Percentiles rank a stretch among this genome's conserved stretches.
These are phyloP conservation scores for Steinernema scapterisci DNA, from an alignment of 2,888 invertebrate species.

Conservation along the genomic window DNA sequence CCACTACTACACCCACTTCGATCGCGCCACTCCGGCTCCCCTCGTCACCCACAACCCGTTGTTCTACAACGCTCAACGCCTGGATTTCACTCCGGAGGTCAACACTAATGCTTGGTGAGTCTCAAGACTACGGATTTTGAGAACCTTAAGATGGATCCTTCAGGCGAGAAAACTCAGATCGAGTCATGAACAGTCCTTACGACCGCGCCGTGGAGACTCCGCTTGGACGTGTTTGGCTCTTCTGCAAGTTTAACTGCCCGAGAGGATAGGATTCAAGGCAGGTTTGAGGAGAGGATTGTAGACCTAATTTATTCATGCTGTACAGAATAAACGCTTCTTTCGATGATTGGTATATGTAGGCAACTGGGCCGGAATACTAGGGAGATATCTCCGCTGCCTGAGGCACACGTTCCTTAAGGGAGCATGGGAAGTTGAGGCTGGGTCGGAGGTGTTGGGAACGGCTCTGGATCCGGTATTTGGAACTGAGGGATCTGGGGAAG, in stretches of 20 bases:
- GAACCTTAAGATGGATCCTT: not conserved
- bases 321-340: too few species aligned
- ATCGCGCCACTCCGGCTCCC: constrained; percentile 5
- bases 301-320: not conserved
- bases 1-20: constrained; percentile 8
- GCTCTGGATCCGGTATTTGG: not conserved
- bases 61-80: constrained; percentile 21
- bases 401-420: not conserved
- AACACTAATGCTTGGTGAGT: constrained; percentile 3
- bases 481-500: not conserved
- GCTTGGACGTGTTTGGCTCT: constrained; percentile 4
- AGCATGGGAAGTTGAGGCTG: not conserved
- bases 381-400: constrained; percentile 2
- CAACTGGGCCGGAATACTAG: too few species aligned
- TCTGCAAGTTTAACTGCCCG: constrained; percentile 16
- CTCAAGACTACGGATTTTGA: too few species aligned
- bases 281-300: not conserved
- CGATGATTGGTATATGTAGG: too few species aligned
- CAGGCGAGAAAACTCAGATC: constrained; percentile 5
- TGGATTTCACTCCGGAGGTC: not conserved
- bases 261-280: not conserved
- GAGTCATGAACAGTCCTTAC: constrained; percentile 19
- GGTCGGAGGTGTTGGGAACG: not conserved
- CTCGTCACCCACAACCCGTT: constrained; percentile 20
- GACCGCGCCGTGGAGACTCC: not conserved